Conservation (phyloP, 30 jellyfish, hydroid and myxozoan genomes). For the Aurelia coerulea region DNA sequence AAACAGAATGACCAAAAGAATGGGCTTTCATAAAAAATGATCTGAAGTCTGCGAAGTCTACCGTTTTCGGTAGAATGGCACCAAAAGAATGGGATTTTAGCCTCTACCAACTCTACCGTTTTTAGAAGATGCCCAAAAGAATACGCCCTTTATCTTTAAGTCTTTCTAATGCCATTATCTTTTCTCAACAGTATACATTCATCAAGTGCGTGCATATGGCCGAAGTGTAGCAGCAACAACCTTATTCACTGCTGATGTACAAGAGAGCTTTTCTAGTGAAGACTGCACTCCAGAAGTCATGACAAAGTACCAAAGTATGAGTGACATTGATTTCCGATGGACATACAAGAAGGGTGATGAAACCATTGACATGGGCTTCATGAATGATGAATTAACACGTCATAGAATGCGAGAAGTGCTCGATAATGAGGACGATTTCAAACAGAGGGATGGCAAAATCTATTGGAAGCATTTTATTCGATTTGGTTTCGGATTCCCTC, state of each 20-base stretch:
- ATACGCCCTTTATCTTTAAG: too few species aligned
- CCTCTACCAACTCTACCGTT: too few species aligned
- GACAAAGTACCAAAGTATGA: slow-evolving; percentile 75
- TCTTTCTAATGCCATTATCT: too few species aligned
- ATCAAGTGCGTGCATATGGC: slow-evolving; percentile 92
- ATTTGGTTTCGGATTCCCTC: slow-evolving; percentile 54
- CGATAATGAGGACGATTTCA: slow-evolving; percentile 11
- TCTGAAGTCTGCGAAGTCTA: too few species aligned
- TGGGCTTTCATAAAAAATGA: too few species aligned
- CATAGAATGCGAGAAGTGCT: slow-evolving; percentile 21
- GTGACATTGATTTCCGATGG: slow-evolving; percentile 89
- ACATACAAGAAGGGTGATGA: slow-evolving; percentile 90
- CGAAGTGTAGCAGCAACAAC: slow-evolving; percentile 90
- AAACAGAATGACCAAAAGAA: too few species aligned
- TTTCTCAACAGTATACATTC: slow-evolving; percentile 64
- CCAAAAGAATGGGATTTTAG: too few species aligned
- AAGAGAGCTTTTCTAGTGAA: slow-evolving; percentile 65
- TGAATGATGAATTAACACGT: slow-evolving; percentile 76
- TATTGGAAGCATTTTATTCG: slow-evolving; percentile 66
- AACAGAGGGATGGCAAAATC: slow-evolving; percentile 49
- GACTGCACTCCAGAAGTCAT: slow-evolving; percentile 75
- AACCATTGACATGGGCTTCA: slow-evolving; percentile 91
- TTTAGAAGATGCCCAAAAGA: too few species aligned
- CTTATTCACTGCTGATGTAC: slow-evolving; percentile 84
- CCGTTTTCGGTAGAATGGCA: too few species aligned